Evolutionary conservation across 2,797 vertebrate species (phyloP), one percentile per base, ranked within the genome.

Genomic region (Pteropus rufus): DNA sequence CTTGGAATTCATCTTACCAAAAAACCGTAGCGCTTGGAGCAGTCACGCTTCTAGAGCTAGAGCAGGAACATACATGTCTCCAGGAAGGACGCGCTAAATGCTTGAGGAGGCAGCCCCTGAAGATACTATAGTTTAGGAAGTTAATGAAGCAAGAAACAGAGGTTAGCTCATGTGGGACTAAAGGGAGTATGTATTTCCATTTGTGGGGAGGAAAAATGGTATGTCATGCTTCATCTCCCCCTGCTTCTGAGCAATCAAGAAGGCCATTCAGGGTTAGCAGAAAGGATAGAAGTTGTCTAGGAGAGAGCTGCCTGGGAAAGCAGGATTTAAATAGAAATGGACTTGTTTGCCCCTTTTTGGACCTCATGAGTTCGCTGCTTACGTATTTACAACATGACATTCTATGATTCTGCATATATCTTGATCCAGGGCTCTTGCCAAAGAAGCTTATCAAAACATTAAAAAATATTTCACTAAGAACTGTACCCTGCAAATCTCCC

Each of bases 61-160:
- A 93, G 67, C 98, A 97, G 70, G 93, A 96, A 19, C 12, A 19
- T 60, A 75, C 86, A 44, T 94, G 96, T 97, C 70, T 39, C 98
- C 72, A 87, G 97, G 93, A 97, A 96, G 97, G 98, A 98, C 60
- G 76, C 95, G 11, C 79, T 94, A 39, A 97, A 65, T 75, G 52
- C 97, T 97, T 96, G 72, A 87, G 84, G 93, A 10, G 36, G 49
- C 93, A 94, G 70, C 85, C 75, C 58, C 46, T 82, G 97, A 89
- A 96, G 79, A 81, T 87, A 14, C 96, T 95, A 76, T 82, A 93
- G 96, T 98, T 97, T 73, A 93, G 93, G 70, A 96, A 88, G 82
- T 98, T 98, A 98, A 96, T 98, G 97, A 97, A 97, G 97, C 77
- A 70, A 98, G 91, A 95, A 67, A 70, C 80, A 75, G 89, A 85